Base-by-base conservation (phyloP, 2,113 vertebrate genomes). In the Craseonycteris thonglongyai region DNA sequence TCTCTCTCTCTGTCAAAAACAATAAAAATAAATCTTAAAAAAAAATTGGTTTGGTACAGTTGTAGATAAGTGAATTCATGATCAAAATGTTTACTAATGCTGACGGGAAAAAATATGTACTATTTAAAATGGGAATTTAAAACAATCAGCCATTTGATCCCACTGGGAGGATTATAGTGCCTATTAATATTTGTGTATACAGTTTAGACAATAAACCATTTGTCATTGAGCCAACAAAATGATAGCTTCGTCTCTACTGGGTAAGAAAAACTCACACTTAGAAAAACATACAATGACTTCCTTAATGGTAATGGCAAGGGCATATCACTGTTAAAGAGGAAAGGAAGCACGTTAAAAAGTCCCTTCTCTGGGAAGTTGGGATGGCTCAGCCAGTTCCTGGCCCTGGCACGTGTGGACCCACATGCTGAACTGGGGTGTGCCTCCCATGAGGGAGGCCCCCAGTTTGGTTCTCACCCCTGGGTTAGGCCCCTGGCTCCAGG, bases 171-270 rank as follows among this genome's bases (percentile, higher is more conserved):
- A 58, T 82, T 38, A 49, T 24, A 82, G 40, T 9, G 18, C 66
- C 65, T 76, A 71, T 59, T 42, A 69, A 76, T 75, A 35, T 75
- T n/a, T 90, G 45, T 86, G 59, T 86, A 90, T 74, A 81, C 21
- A 81, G 63, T 92, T 81, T 63, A 85, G 9, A 75, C 66, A 47
- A 68, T 74, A 92, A 86, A 75, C 59, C 45, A 86, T 35, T 76
- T 26, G 30, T 95, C 86, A 71, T 1, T 63, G 45, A 87, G 65
- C 45, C 81, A 85, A 86, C 38, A 90, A 82, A 96, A 93, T 71
- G 47, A 87, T n/a, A 93, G 72, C 38, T 69, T 81, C 75, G 80
- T 90, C 6, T 5, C 76, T 76, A 69, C 22, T 49, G 61, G 80
- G 54, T 87, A 87, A 74, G 66, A 56, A 81, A 94, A 68, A 40